Percentiles rank a stretch among this genome's conserved stretches.
Evolutionary conservation across 2,113 vertebrate species (phyloP).

Genomic region (Anoplopoma fimbria): DNA sequence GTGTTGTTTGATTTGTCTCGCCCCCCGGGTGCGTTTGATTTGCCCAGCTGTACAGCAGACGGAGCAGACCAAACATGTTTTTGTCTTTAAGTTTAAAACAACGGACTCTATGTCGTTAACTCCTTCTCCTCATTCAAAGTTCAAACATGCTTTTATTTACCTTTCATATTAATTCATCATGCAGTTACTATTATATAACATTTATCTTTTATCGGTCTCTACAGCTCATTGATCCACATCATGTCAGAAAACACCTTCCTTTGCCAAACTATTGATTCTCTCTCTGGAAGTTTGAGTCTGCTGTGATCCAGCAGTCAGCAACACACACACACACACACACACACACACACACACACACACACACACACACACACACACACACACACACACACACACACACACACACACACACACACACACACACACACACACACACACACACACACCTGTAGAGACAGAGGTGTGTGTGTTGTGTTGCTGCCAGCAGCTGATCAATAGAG

Average conservation of each 20-base stretch:
- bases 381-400: too few relatives aligned
- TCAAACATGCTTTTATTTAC: too few relatives aligned
- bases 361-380: too few relatives aligned
- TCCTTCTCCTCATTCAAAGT: too few relatives aligned
- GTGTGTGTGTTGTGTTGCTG: neutral
- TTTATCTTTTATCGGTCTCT: neutral
- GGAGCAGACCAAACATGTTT: too few relatives aligned
- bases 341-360: neutral
- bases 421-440: neutral
- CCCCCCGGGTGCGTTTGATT: too few relatives aligned
- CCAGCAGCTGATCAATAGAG: slow-evolving; percentile 4
- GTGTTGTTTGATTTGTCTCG: too few relatives aligned
- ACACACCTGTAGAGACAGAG: neutral
- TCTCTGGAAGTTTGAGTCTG: slow-evolving; percentile 4
- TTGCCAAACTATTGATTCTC: neutral
- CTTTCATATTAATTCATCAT: neutral
- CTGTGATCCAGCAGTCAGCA: neutral
- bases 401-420: too few relatives aligned
- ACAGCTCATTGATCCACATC: neutral
- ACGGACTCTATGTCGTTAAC: too few relatives aligned
- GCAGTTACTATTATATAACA: neutral
- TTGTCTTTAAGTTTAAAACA: too few relatives aligned
- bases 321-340: slow-evolving; percentile 14
- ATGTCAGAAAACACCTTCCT: neutral
- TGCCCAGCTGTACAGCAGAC: too few relatives aligned